Evolutionary conservation across 2,113 vertebrate species (phyloP).

Genomic region (Percina caprodes): DNA sequence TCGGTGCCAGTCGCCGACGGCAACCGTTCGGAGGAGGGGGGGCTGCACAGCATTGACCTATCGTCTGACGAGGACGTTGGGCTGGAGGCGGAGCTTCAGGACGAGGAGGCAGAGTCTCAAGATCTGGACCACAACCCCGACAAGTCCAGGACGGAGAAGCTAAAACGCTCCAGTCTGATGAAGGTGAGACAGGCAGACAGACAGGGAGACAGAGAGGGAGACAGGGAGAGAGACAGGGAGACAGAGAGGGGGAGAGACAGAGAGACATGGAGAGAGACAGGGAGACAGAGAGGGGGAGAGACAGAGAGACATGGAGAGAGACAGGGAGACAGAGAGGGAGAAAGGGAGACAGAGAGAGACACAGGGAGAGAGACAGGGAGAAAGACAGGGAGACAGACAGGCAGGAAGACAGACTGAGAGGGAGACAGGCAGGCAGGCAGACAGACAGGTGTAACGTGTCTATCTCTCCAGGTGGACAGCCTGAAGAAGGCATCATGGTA

Average conservation of each 20-base stretch:
- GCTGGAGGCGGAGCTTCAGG: constrained; percentile 81
- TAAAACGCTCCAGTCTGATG: constrained; percentile 93
- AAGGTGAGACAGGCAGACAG: too few relatives aligned
- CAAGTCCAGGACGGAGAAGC: constrained; percentile 91
- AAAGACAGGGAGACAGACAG: background rate
- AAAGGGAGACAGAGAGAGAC: too few relatives aligned
- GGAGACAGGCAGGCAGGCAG: background rate
- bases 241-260: too few relatives aligned
- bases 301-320: too few relatives aligned
- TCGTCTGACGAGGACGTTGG: constrained; percentile 93
- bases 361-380: background rate
- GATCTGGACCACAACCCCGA: constrained; percentile 86
- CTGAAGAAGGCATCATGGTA: too few relatives aligned
- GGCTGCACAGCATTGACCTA: constrained; percentile 90
- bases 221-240: too few relatives aligned
- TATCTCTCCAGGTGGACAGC: constrained; percentile 86
- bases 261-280: too few relatives aligned
- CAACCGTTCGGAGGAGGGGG: constrained; percentile 88
- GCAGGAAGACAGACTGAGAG: accelerated
- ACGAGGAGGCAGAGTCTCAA: constrained; percentile 77
- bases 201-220: too few relatives aligned
- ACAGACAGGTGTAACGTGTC: background rate
- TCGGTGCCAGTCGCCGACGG: constrained; percentile 71
- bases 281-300: too few relatives aligned
- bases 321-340: too few relatives aligned